These are phyloP conservation scores for Lamprologus speciosus DNA, from an alignment of 2,113 vertebrate species.

Conservation along the genomic window DNA sequence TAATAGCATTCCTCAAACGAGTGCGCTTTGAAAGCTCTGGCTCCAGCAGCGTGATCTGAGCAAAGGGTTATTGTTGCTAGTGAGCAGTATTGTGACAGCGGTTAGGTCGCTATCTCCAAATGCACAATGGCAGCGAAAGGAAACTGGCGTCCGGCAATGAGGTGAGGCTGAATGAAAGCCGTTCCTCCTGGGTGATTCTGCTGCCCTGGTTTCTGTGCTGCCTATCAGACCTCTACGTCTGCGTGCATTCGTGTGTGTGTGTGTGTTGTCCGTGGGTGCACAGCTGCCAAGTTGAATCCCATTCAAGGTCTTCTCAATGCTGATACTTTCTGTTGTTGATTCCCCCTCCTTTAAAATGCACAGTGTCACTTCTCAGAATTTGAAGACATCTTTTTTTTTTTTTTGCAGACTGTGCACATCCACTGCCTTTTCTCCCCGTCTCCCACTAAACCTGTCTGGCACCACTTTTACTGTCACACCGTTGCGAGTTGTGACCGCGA, in stretches of 20 bases:
- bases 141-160: conserved; percentile 23
- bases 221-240: conserved; percentile 17
- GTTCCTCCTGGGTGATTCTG: conserved; percentile 55
- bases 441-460: background rate
- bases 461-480: background rate
- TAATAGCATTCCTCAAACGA: conserved; percentile 28
- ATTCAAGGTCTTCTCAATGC: background rate
- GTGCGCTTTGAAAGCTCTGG: background rate
- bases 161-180: conserved; percentile 44
- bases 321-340: background rate
- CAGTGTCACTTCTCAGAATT: background rate
- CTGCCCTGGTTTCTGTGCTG: background rate
- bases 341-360: conserved; percentile 20
- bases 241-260: background rate
- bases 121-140: conserved; percentile 31
- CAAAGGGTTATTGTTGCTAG: conserved; percentile 34
- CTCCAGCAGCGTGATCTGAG: background rate
- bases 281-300: conserved; percentile 8
- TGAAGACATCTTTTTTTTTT: background rate
- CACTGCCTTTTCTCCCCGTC: background rate
- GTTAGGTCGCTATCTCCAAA: conserved; percentile 16
- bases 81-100: background rate
- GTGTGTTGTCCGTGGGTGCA: background rate
- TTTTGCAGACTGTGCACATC: background rate
- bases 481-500: background rate